These are phyloP conservation scores for Podilymbus podiceps DNA, from an alignment of 2,113 vertebrate species.

Conservation along the genomic window DNA sequence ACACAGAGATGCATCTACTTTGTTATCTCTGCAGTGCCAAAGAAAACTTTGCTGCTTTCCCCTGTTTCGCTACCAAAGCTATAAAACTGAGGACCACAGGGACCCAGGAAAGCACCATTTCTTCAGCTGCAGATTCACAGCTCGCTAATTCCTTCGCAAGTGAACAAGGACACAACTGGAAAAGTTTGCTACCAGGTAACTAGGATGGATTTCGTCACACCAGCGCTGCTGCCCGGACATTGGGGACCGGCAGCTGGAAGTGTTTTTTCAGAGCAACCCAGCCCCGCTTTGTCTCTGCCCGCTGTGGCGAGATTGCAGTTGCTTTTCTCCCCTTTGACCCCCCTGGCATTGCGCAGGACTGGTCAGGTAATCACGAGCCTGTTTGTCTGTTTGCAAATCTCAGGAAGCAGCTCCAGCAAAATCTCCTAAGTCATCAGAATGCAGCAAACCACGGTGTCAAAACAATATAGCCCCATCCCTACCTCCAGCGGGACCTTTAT, in stretches of 20 bases:
- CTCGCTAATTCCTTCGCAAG: not conserved
- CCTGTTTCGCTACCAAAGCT: not conserved
- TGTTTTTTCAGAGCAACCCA: not conserved
- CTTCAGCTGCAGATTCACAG: not conserved
- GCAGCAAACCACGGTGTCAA: constrained; percentile 6
- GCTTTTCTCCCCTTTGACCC: constrained; percentile 4
- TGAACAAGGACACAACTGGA: not conserved
- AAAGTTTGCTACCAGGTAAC: not conserved
- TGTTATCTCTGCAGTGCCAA: not conserved
- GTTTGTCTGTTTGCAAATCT: constrained; percentile 40
- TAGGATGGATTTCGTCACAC: not conserved
- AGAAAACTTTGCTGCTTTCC: not conserved
- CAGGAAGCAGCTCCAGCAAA: constrained; percentile 48
- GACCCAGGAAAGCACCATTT: not conserved
- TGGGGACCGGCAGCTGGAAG: not conserved
- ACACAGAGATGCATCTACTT: not conserved
- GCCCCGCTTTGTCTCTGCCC: not conserved
- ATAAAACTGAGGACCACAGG: not conserved
- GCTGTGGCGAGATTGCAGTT: not conserved
- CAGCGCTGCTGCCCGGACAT: not conserved
- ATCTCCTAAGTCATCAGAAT: constrained; percentile 62
- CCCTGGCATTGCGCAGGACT: not conserved
- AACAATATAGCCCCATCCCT: not conserved
- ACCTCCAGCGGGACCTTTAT: constrained; percentile 21
- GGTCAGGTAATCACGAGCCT: constrained; percentile 39